These are phyloP conservation scores for Caenorhabditis sinica DNA, from an alignment of 2,888 invertebrate genomes.

Conservation along the genomic window DNA sequence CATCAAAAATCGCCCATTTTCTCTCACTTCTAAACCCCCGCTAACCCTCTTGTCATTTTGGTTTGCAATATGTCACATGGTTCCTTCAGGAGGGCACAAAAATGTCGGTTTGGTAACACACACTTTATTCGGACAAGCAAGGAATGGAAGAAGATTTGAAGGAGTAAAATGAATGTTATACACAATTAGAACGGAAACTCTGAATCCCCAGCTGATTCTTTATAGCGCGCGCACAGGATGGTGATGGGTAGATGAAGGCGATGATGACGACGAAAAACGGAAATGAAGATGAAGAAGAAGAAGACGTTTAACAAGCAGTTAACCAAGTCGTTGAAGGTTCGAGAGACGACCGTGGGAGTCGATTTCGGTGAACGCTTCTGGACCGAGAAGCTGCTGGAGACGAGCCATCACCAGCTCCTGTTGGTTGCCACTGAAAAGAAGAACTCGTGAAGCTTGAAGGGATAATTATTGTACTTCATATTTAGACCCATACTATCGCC, in stretches of 20 bases:
- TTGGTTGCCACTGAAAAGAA: slow-evolving; percentile 27
- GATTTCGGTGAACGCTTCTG: slow-evolving; percentile 58
- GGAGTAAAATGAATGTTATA: slow-evolving; percentile 9
- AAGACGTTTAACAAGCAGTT: slow-evolving; percentile 1
- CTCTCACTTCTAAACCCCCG: slow-evolving; percentile 10
- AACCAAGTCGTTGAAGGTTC: slow-evolving; percentile 64
- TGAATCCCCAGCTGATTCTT: slow-evolving; percentile 10
- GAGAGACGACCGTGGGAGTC: slow-evolving; percentile 57
- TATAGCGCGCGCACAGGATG: slow-evolving; percentile 6
- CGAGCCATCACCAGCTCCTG: slow-evolving; percentile 57
- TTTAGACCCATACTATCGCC: too few relatives aligned
- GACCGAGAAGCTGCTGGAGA: slow-evolving; percentile 57
- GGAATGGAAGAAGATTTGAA: background rate
- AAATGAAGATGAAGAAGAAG: background rate
- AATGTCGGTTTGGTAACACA: slow-evolving; percentile 29
- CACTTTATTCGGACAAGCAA: background rate
- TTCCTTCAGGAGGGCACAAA: background rate
- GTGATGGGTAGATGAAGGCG: background rate
- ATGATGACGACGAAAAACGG: slow-evolving; percentile 1
- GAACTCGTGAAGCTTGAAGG: background rate
- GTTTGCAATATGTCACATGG: slow-evolving; percentile 23
- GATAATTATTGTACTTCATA: too few relatives aligned
- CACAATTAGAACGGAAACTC: slow-evolving; percentile 15
- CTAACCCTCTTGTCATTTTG: slow-evolving; percentile 31
- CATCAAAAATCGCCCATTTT: slow-evolving; percentile 32